phyloP scores from a whole-genome alignment of 1,140 invertebrate genomes.

The Cyphomyrmex costatus region DNA sequence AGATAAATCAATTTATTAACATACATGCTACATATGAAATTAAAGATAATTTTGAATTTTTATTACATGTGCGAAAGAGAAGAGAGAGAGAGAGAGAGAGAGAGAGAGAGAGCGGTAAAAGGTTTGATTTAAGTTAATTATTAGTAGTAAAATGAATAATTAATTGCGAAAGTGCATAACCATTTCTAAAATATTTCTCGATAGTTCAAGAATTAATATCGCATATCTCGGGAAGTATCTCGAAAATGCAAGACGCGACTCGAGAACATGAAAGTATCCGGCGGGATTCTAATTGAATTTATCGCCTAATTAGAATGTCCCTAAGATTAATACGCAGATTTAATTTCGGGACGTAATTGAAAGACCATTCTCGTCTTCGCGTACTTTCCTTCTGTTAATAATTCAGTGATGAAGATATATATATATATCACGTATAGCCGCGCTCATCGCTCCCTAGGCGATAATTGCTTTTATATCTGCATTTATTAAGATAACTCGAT shows the following conservation, averaged over 20 bases:
- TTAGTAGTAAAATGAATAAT: conserved; percentile 1
- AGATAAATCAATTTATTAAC: background rate
- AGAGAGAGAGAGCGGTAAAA: background rate
- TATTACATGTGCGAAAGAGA: background rate
- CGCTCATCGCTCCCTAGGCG: conserved; percentile 15
- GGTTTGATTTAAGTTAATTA: conserved; percentile 1
- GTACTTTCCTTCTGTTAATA: conserved; percentile 60
- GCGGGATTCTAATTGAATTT: conserved; percentile 53
- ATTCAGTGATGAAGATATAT: conserved; percentile 51
- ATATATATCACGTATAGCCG: background rate
- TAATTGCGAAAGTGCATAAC: conserved; percentile 16
- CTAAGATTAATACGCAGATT: conserved; percentile 51
- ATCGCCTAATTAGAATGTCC: conserved; percentile 36
- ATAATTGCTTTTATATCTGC: conserved; percentile 65
- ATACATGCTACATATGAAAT: background rate
- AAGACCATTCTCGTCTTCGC: conserved; percentile 44
- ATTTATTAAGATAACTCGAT: conserved; percentile 63
- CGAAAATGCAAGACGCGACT: conserved; percentile 35
- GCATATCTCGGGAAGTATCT: conserved; percentile 28
- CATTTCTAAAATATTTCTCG: conserved; percentile 13
- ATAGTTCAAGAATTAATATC: conserved; percentile 33
- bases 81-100: too few relatives aligned
- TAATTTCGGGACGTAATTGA: conserved; percentile 54
- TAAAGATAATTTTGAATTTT: background rate
- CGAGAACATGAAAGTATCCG: conserved; percentile 22